Percentiles rank a stretch among this genome's conserved stretches.
These are phyloP conservation scores for Petaurus breviceps DNA, from an alignment of 2,113 vertebrate genomes.

Conservation along the genomic window DNA sequence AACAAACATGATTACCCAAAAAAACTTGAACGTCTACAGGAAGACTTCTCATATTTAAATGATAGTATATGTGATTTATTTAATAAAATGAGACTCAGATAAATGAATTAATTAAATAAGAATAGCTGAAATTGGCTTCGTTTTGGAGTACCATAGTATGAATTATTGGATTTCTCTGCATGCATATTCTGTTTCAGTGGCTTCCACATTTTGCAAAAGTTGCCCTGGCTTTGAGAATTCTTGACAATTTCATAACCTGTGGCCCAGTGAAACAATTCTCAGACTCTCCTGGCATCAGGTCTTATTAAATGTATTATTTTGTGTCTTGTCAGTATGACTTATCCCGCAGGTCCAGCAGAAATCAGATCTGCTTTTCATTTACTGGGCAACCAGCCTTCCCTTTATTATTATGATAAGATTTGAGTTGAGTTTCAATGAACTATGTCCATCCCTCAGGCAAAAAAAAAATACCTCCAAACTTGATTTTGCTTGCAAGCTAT, in stretches of 20 bases:
- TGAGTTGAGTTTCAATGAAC: constrained; percentile 63
- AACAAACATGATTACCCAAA: background rate
- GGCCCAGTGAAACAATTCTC: constrained; percentile 44
- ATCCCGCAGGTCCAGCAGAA: constrained; percentile 62
- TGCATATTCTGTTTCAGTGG: constrained; percentile 43
- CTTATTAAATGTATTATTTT: constrained; percentile 69
- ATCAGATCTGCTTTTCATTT: constrained; percentile 73
- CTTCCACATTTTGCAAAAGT: constrained; percentile 47
- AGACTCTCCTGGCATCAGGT: constrained; percentile 47
- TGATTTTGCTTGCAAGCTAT: constrained; percentile 69
- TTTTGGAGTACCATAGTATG: background rate
- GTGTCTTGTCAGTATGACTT: constrained; percentile 52
- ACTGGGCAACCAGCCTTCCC: constrained; percentile 44
- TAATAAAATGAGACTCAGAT: background rate
- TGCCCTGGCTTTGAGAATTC: constrained; percentile 34
- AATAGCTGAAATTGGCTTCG: constrained; percentile 33
- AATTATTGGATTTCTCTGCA: constrained; percentile 56
- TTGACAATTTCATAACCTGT: constrained; percentile 52
- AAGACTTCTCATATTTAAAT: constrained; percentile 8
- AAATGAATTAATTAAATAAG: constrained; percentile 24
- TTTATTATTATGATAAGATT: constrained; percentile 78
- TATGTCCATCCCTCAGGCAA: constrained; percentile 75
- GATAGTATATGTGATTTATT: constrained; percentile 33
- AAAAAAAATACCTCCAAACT: constrained; percentile 60
- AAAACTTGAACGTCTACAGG: constrained; percentile 8